These are phyloP conservation scores for Drosophila mimica DNA, from an alignment of 2,888 invertebrate species.

Conservation along the genomic window DNA sequence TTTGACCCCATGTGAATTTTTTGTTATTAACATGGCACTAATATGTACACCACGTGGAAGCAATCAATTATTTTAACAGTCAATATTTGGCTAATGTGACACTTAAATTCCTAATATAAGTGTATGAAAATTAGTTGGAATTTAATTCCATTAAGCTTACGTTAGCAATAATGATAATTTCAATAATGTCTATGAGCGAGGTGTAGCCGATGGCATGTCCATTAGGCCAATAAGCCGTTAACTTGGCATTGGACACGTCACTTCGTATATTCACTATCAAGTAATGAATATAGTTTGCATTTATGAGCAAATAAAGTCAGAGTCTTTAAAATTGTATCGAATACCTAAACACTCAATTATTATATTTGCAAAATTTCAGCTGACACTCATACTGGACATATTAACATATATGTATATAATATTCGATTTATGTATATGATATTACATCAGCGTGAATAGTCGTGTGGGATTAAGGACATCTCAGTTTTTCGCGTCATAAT, in stretches of 20 bases:
- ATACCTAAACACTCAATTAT: constrained; percentile 4
- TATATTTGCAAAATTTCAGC: constrained; percentile 9
- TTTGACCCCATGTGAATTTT: neutral
- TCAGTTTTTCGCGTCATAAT: no score
- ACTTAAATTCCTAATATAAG: neutral
- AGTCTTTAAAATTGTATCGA: neutral
- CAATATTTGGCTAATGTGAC: neutral
- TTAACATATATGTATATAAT: neutral
- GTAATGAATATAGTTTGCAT: neutral
- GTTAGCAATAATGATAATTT: neutral
- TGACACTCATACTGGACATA: neutral
- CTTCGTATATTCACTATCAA: neutral
- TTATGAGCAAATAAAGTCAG: neutral
- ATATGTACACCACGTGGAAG: neutral
- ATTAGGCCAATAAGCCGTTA: neutral
- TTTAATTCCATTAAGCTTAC: neutral
- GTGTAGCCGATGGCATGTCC: neutral
- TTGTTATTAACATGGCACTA: neutral
- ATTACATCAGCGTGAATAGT: neutral
- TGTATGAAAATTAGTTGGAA: neutral
- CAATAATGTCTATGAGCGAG: neutral
- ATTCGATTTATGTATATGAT: neutral
- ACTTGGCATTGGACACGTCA: neutral
- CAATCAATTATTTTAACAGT: neutral
- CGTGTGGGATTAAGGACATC: neutral